Conservation (phyloP, 2,113 vertebrate genomes). For the Peromyscus polionotus region DNA sequence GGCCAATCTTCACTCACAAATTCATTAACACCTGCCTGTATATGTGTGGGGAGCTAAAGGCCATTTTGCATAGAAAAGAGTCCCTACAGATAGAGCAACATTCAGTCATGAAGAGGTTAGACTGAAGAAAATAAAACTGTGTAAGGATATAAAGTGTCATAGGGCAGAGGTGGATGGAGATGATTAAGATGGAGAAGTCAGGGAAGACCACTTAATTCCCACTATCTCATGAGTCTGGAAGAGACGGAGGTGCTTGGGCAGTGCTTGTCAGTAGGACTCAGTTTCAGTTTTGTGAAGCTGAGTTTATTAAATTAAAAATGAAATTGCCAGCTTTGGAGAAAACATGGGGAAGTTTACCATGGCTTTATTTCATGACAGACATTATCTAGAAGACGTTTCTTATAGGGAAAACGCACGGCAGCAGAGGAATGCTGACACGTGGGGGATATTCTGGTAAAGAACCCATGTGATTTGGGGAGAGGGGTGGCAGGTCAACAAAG, state of each 20-base stretch:
- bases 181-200: background rate
- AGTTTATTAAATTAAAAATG: conserved; percentile 46
- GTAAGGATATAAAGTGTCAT: background rate
- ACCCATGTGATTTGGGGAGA: background rate
- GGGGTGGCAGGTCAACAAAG: background rate
- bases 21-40: background rate
- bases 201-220: background rate
- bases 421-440: background rate
- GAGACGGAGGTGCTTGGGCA: background rate
- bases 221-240: background rate
- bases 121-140: background rate
- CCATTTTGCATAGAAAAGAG: background rate
- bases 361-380: background rate
- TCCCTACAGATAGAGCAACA: background rate
- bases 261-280: background rate
- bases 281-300: background rate
- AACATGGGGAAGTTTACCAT: conserved; percentile 10
- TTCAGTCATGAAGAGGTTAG: background rate
- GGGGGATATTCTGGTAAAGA: background rate
- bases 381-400: background rate
- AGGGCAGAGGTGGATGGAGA: background rate
- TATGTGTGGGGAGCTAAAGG: background rate
- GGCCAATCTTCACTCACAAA: background rate
- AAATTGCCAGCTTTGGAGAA: conserved; percentile 37
- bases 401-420: background rate